phyloP scores from a whole-genome alignment of 2,797 vertebrate genomes.

The Sparidentex hasta region DNA sequence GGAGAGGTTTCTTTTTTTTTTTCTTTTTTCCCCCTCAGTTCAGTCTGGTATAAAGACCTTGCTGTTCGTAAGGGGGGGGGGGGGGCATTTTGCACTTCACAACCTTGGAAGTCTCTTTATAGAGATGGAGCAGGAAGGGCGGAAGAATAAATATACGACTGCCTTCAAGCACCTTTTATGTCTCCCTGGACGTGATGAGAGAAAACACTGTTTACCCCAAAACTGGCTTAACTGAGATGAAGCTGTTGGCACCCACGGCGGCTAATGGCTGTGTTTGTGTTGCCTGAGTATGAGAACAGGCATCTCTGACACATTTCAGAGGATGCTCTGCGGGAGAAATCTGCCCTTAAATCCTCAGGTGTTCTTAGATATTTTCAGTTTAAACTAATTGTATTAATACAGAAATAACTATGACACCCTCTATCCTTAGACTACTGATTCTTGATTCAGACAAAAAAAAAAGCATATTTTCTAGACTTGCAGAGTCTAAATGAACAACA shows the following conservation, averaged over 20 bases:
- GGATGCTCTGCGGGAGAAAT: not conserved
- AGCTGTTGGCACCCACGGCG: slow-evolving; percentile 10
- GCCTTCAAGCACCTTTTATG: slow-evolving; percentile 70
- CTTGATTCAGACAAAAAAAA: not conserved
- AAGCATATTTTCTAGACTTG: not conserved
- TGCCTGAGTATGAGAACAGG: slow-evolving; percentile 1
- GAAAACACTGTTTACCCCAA: slow-evolving; percentile 61
- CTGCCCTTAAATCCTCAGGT: not conserved
- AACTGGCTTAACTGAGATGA: slow-evolving; percentile 35
- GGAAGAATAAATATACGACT: slow-evolving; percentile 69
- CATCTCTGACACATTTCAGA: slow-evolving; percentile 1
- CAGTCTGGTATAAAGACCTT: slow-evolving; percentile 73
- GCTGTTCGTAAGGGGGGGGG: slow-evolving; percentile 71
- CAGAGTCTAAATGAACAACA: not conserved
- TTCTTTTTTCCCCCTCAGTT: slow-evolving; percentile 28
- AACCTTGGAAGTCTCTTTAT: slow-evolving; percentile 76
- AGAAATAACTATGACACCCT: not conserved
- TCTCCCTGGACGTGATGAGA: slow-evolving; percentile 64
- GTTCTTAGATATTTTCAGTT: not conserved
- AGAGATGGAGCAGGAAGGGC: slow-evolving; percentile 69
- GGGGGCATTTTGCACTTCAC: slow-evolving; percentile 76
- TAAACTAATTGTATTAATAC: not conserved
- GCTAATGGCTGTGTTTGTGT: slow-evolving; percentile 14
- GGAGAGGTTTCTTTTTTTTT: slow-evolving; percentile 38
- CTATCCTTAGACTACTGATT: not conserved